Evolutionary conservation across 2,797 vertebrate genomes (phyloP), one percentile per base, ranked within the genome.

Genomic region (Sus cebifrons): DNA sequence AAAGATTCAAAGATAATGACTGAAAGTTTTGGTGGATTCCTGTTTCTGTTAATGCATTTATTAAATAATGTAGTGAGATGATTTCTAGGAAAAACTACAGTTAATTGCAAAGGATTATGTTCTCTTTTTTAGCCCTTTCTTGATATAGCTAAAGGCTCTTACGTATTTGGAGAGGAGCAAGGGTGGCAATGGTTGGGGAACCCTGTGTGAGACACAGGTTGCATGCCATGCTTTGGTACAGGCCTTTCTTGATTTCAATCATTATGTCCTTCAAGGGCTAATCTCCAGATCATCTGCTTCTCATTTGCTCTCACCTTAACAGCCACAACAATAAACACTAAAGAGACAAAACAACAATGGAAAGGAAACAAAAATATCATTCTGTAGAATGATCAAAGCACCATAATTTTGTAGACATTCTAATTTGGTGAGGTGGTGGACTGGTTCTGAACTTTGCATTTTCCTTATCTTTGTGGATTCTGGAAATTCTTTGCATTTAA

Each of bases 361-460:
- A 74, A 94, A 95, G 58, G 73, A 85, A 84, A 64, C 49, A 27
- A 94, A 74, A 49, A 82, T 82, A 54, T 36, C 54, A 25, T 82
- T 56, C 70, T 6, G 2, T 21, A 82, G 86, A 70, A 93, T 36
- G 58, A 54, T 54, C 71, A 87, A 36, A 82, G 92, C 20, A 4
- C 62, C 13, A 9, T n/a, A 9, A 3, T 83, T 94, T 86, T 79
- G 15, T 73, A 44, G 49, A 73, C 70, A 23, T 73, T 64, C 65
- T 96, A 77, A 67, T 4, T 71, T 49, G 23, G 14, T 81, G 58
- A 83, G 23, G 15, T 29, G 2, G 23, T 65, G 3, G 29, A 6
- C 27, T 4, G 14, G 13, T 44, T 78, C 23, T 64, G 1, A 74
- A 44, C 70, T 36, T 95, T 44, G 27, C 49, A 87, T 93, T 73